Evolutionary conservation across 2,113 vertebrate genomes (phyloP).

Genomic region (Peromyscus leucopus): DNA sequence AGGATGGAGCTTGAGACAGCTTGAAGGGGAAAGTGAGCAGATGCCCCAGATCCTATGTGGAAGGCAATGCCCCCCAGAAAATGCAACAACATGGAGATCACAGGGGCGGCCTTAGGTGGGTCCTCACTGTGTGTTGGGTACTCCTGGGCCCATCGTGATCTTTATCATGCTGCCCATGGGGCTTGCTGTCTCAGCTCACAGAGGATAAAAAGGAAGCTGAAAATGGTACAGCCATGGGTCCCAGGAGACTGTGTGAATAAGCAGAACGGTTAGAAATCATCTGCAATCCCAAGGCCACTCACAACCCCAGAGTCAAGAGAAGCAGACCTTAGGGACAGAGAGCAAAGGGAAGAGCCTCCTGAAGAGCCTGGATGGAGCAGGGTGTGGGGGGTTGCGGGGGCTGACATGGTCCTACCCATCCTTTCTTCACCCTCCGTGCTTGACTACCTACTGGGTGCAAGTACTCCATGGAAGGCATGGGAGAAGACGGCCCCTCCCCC

Average conservation of each 20-base stretch:
- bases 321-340: background rate
- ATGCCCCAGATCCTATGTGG: background rate
- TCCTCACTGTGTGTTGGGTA: background rate
- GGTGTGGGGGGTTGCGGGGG: background rate
- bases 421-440: background rate
- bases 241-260: background rate
- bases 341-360: background rate
- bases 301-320: background rate
- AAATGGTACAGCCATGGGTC: background rate
- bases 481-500: background rate
- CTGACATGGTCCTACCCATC: background rate
- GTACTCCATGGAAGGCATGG: no score
- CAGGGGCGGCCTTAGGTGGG: accelerated
- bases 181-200: background rate
- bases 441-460: background rate
- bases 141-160: accelerated
- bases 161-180: background rate
- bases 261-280: background rate
- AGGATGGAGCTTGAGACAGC: background rate
- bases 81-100: background rate
- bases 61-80: background rate
- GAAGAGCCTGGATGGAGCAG: background rate
- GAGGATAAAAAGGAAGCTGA: background rate
- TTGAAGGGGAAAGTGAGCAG: background rate
- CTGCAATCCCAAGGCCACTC: background rate